Evolutionary conservation across 2,888 invertebrate genomes (phyloP).

Genomic region (Dilophus febrilis): DNA sequence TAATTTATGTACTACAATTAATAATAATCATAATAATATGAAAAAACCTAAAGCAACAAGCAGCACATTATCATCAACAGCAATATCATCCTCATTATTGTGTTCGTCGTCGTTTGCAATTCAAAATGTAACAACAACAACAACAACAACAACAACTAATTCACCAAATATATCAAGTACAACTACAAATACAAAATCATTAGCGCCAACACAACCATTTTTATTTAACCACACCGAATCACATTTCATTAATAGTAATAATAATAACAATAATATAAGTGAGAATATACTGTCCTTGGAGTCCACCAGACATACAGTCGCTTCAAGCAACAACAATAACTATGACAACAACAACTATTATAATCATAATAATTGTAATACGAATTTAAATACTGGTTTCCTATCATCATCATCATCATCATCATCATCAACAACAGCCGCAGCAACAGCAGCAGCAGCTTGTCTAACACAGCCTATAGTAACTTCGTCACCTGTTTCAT

Average conservation of each 20-base stretch:
- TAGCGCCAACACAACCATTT: slow-evolving; percentile 3
- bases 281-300: slow-evolving; percentile 18
- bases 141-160: neutral
- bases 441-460: slow-evolving; percentile 1
- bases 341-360: slow-evolving; percentile 14
- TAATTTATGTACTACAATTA: slow-evolving; percentile 4
- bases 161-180: slow-evolving; percentile 11
- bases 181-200: neutral
- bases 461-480: slow-evolving; percentile 1
- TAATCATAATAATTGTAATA: slow-evolving; percentile 10
- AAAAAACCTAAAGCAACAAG: too few relatives aligned
- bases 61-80: too few relatives aligned
- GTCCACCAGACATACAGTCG: slow-evolving; percentile 21
- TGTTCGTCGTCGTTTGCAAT: neutral
- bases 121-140: neutral
- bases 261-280: slow-evolving; percentile 7
- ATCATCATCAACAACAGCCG: slow-evolving; percentile 11
- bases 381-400: slow-evolving; percentile 1
- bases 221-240: too few relatives aligned
- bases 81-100: too few relatives aligned
- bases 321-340: slow-evolving; percentile 14
- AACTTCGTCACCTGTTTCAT: slow-evolving; percentile 4
- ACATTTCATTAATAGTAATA: slow-evolving; percentile 9
- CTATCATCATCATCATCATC: slow-evolving; percentile 11
- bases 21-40: slow-evolving; percentile 12